These are phyloP conservation scores for Phymatocera aterrima DNA, from an alignment of 2,888 invertebrate genomes.

Conservation along the genomic window DNA sequence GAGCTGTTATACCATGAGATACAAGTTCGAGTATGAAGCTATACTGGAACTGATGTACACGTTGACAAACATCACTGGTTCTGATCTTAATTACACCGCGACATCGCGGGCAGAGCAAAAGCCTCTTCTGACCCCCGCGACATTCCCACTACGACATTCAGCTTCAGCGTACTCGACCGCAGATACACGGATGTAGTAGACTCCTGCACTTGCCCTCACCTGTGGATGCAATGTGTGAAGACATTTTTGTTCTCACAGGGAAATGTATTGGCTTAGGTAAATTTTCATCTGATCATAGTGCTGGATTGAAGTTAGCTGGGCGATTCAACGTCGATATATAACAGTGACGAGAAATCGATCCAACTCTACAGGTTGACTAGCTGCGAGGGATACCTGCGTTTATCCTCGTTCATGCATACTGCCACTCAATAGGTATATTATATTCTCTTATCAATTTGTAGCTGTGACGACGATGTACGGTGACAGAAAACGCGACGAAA, in stretches of 20 bases:
- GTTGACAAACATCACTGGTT: slow-evolving; percentile 61
- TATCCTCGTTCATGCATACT: slow-evolving; percentile 29
- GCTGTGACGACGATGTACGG: slow-evolving; percentile 2
- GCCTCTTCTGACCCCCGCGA: slow-evolving; percentile 7
- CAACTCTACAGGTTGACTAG: slow-evolving; percentile 40
- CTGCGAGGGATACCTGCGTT: neutral
- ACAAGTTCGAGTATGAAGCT: slow-evolving; percentile 4
- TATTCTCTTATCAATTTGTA: slow-evolving; percentile 40
- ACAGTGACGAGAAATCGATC: slow-evolving; percentile 35
- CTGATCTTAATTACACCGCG: slow-evolving; percentile 67
- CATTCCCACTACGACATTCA: neutral
- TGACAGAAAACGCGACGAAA: neutral
- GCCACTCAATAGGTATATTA: slow-evolving; percentile 30
- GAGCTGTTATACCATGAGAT: neutral
- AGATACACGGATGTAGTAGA: neutral
- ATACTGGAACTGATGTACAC: slow-evolving; percentile 42
- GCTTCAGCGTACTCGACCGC: neutral
- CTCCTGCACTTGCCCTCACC: neutral
- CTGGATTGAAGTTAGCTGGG: neutral
- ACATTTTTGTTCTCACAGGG: too few species aligned
- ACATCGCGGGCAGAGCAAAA: slow-evolving; percentile 43
- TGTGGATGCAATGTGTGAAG: neutral
- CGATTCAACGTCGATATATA: slow-evolving; percentile 22
- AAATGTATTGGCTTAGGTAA: neutral
- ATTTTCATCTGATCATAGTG: slow-evolving; percentile 19